Base-by-base conservation (phyloP, 1,140 invertebrate species). In the Elymnias hypermnestra region DNA sequence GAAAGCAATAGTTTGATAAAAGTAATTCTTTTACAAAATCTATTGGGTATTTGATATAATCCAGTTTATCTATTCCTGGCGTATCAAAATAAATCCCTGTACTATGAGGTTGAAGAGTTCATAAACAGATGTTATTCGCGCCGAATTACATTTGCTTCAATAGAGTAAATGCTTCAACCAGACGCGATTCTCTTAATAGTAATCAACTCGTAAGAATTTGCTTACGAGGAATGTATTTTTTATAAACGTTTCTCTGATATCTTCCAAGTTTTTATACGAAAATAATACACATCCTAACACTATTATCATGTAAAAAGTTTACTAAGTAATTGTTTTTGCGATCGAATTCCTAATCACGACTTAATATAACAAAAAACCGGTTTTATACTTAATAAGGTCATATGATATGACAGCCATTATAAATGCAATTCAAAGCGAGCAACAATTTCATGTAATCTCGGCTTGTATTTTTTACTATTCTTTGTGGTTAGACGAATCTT, bases 31-130 rank as follows among this genome's bases (percentile, higher is more conserved):
- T 7, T 26, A 26, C 8, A 9, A 26, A 26, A 26, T 26, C 23
- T 9, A 26, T 4, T 18, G 7, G n/a, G 13, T 17, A 14, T 18
- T 15, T 35, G 37, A 39, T 39, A 25, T 19, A 26, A 39, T 39
- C 37, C 37, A 39, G 35, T 37, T 37, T 5, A 35, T 35, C 37
- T 39, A 39, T 39, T 39, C 37, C 3, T 7, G 8, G 23, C 23
- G 1, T 26, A 26, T 26, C 23, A 7, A 26, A 26, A 26, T n/a
- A 26, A 26, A n/a, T 26, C 8, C 8, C 23, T 9, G 23, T 9
- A 26, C 23, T 26, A 9, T 26, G 23, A 26, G 23, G 3, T 26
- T 22, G 21, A 22, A 3, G 10, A 26, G 5, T 1, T 9, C 3
- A 26, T 26, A 26, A 26, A 26, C 23, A 26, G 3, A 26, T 26